phyloP scores from a whole-genome alignment of 2,113 vertebrate species.

The Melanotaenia duboulayi region DNA sequence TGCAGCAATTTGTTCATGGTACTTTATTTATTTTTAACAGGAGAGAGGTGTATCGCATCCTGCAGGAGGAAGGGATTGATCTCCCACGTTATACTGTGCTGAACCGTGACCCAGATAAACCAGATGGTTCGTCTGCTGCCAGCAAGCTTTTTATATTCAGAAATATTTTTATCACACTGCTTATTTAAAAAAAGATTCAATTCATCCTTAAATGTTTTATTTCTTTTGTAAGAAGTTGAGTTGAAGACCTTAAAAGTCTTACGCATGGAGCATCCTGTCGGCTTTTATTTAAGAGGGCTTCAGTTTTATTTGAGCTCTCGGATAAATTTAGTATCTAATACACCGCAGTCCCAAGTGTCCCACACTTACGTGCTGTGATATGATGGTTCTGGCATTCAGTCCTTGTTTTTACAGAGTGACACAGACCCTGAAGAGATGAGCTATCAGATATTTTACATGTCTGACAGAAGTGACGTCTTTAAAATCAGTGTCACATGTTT shows the following conservation, averaged over 20 bases:
- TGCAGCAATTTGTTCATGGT: neutral
- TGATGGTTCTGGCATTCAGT: slow-evolving; percentile 30
- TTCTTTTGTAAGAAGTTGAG: neutral
- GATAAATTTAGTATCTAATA: slow-evolving; percentile 68
- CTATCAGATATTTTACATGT: slow-evolving; percentile 21
- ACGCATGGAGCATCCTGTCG: slow-evolving; percentile 12
- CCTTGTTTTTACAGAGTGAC: slow-evolving; percentile 24
- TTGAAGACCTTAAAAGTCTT: neutral
- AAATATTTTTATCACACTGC: neutral
- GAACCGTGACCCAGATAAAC: slow-evolving; percentile 95
- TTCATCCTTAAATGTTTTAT: too few relatives aligned
- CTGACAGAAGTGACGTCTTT: slow-evolving; percentile 3
- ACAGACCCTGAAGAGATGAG: neutral
- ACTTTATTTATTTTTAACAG: slow-evolving; percentile 68
- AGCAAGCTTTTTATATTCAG: neutral
- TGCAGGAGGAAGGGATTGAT: slow-evolving; percentile 97
- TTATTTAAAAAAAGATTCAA: neutral
- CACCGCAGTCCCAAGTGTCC: slow-evolving; percentile 48
- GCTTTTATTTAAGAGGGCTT: slow-evolving; percentile 14
- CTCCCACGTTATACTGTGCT: slow-evolving; percentile 96
- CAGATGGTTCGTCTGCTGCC: slow-evolving; percentile 86
- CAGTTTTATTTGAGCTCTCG: slow-evolving; percentile 58
- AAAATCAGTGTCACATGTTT: neutral
- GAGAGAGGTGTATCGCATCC: slow-evolving; percentile 97
- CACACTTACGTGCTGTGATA: slow-evolving; percentile 39